phyloP scores from a whole-genome alignment of 2,113 vertebrate genomes.

The Capreolus pygargus region DNA sequence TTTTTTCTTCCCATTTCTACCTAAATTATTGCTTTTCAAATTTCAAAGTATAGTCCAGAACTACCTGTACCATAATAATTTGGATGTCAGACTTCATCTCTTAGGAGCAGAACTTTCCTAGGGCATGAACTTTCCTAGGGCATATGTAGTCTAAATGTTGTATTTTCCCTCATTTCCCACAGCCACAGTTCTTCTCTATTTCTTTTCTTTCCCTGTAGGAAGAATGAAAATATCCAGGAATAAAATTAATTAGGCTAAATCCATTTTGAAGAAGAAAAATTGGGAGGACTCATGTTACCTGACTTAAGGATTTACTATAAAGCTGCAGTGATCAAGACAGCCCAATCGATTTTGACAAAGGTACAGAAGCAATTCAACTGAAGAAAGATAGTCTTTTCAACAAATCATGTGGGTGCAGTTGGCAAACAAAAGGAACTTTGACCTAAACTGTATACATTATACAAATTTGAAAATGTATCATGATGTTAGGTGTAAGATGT shows the following conservation, averaged over 20 bases:
- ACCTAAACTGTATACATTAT: background rate
- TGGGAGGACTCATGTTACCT: conserved; percentile 10
- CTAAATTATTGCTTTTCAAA: background rate
- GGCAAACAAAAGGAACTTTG: background rate
- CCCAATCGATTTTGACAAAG: background rate
- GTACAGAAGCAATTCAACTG: background rate
- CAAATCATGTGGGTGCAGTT: background rate
- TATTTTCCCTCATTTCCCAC: background rate
- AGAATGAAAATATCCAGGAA: conserved; percentile 13
- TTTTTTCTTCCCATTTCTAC: background rate
- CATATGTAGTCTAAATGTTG: background rate
- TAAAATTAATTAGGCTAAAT: conserved; percentile 41
- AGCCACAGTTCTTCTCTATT: background rate
- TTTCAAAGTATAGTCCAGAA: background rate
- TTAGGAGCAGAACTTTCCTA: background rate
- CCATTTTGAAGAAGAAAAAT: conserved; percentile 36
- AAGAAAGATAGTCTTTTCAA: conserved; percentile 1
- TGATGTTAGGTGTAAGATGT: conserved; percentile 10
- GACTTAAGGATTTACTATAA: conserved; percentile 34
- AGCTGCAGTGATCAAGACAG: background rate
- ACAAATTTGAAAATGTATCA: conserved; percentile 10
- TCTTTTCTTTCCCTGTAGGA: conserved; percentile 51
- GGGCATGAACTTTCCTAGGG: background rate
- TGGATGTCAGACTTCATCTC: background rate
- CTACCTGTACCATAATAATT: background rate